Percentiles rank a stretch among this genome's conserved stretches.
Conservation (phyloP, 2,888 invertebrate genomes). For the Plemyria rubiginata region DNA sequence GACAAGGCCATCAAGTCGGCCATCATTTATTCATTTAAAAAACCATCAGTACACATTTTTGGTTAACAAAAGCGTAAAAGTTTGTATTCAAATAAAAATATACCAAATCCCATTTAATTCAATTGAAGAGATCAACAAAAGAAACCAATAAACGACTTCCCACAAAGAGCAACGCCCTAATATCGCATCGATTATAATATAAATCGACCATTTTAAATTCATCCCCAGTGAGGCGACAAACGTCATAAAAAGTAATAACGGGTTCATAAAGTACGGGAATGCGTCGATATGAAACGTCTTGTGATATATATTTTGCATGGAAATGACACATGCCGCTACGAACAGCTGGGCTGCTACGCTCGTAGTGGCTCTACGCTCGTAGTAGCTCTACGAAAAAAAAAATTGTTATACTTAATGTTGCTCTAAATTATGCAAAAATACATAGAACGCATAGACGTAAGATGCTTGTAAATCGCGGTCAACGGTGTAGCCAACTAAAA, state of each 20-base stretch:
- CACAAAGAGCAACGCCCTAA: constrained; percentile 28
- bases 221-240: constrained; percentile 67
- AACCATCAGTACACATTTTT: no score
- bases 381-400: background rate
- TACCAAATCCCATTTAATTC: background rate
- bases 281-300: constrained; percentile 36
- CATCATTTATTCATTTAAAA: no score
- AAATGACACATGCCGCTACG: constrained; percentile 1
- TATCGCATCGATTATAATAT: constrained; percentile 75
- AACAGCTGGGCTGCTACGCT: constrained; percentile 11
- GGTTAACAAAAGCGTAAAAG: background rate
- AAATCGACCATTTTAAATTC: constrained; percentile 75
- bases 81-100: background rate
- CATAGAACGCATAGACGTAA: no score
- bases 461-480: no score
- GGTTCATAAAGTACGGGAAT: constrained; percentile 63
- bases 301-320: constrained; percentile 31
- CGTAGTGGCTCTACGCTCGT: background rate
- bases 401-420: no score
- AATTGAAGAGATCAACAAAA: constrained; percentile 20
- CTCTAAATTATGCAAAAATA: no score
- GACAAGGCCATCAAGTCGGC: no score
- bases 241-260: constrained; percentile 74
- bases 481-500: no score
- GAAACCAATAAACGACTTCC: constrained; percentile 21